phyloP scores from a whole-genome alignment of 2,113 vertebrate genomes.

The Ailuropoda melanoleuca region DNA sequence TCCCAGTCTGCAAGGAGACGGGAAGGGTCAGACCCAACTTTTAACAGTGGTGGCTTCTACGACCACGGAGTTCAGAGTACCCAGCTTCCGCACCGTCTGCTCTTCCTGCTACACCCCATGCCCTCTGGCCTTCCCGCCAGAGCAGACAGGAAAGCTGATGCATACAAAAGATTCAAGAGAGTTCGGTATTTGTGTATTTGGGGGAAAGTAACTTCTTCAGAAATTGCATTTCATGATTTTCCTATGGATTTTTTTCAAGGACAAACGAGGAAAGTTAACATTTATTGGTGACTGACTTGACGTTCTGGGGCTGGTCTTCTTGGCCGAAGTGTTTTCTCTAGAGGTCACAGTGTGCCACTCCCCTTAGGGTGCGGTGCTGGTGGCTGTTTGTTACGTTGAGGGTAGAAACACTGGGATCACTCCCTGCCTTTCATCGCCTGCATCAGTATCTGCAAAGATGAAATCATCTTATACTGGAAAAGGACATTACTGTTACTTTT shows the following conservation, averaged over 20 bases:
- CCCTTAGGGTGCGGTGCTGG: accelerated
- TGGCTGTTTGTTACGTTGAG: accelerated
- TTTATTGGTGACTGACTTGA: neutral
- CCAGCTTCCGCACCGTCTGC: neutral
- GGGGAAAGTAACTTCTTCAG: neutral
- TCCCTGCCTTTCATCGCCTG: no score
- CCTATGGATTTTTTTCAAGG: neutral
- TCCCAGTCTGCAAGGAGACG: neutral
- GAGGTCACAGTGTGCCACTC: accelerated
- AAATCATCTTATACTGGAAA: accelerated
- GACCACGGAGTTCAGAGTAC: accelerated
- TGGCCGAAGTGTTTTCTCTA: neutral
- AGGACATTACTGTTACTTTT: neutral
- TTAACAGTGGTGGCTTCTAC: accelerated
- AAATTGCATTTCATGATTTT: neutral
- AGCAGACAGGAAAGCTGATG: neutral
- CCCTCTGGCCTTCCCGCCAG: neutral
- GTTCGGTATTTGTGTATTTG: neutral
- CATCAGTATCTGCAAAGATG: neutral
- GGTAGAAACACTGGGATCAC: neutral
- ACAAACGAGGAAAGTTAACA: no score
- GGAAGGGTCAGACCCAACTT: neutral
- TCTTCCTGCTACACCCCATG: neutral
- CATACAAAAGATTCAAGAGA: neutral
- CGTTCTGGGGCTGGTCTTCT: neutral